A percentile compares a stretch with the other conserved stretches of the same genome.
Evolutionary conservation across 2,113 vertebrate genomes (phyloP).

Genomic region (Coregonus clupeaformis): DNA sequence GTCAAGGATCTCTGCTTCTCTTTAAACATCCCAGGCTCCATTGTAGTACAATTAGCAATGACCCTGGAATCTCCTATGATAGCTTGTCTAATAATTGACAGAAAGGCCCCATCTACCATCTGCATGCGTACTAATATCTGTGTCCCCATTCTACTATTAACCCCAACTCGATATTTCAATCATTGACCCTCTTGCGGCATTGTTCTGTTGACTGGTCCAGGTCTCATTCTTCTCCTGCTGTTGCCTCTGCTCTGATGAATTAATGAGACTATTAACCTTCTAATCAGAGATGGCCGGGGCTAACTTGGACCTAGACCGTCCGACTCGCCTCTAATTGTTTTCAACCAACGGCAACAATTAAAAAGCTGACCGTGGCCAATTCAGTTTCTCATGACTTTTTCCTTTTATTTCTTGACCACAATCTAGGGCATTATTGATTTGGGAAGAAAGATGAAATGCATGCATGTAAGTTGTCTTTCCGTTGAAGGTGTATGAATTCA

Average conservation of each 20-base stretch:
- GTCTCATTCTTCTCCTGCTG: conserved; percentile 9
- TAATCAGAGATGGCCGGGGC: conserved; percentile 56
- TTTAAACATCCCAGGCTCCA: too few species aligned
- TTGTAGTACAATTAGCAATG: too few species aligned
- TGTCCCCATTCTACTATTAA: background rate
- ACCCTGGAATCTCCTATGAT: too few species aligned
- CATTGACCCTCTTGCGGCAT: conserved; percentile 5
- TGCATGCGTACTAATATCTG: background rate
- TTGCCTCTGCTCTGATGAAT: conserved; percentile 39
- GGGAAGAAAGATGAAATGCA: background rate
- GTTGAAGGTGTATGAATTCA: background rate
- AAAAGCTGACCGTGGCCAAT: background rate
- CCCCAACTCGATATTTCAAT: conserved; percentile 3
- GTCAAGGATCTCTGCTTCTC: too few species aligned
- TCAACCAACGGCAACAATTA: conserved; percentile 54
- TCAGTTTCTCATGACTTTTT: too few species aligned
- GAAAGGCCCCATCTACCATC: background rate
- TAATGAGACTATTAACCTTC: conserved; percentile 62
- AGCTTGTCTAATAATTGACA: too few species aligned
- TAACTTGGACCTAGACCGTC: conserved; percentile 40
- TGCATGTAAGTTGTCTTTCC: background rate
- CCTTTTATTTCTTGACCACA: background rate
- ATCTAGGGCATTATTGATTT: background rate
- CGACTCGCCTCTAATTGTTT: conserved; percentile 59
- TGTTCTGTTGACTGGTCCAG: conserved; percentile 13